Conservation (phyloP, 2,888 invertebrate species). For the Sthenelais limicola region DNA sequence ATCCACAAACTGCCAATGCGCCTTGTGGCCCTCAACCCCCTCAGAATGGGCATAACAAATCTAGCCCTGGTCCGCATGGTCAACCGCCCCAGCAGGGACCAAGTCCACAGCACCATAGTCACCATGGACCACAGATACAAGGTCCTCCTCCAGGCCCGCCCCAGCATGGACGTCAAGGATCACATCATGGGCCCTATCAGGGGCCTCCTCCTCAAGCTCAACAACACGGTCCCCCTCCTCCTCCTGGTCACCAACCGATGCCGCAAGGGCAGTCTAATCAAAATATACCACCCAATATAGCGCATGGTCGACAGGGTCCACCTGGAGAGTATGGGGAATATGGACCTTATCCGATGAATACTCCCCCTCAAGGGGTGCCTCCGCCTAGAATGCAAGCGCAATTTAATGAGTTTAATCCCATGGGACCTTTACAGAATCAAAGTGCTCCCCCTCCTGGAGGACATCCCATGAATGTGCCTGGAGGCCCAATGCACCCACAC, state of each 20-base stretch:
- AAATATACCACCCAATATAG: not conserved
- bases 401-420: slow-evolving; percentile 4
- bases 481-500: not conserved
- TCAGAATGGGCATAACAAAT: not conserved
- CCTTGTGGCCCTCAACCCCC: slow-evolving; percentile 4
- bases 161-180: not conserved
- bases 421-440: not conserved
- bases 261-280: slow-evolving; percentile 6
- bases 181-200: not conserved
- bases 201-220: not conserved
- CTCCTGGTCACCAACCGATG: not conserved
- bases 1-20: not conserved
- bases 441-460: not conserved
- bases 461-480: slow-evolving; percentile 4
- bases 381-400: not conserved
- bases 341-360: not conserved
- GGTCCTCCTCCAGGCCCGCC: slow-evolving; percentile 13
- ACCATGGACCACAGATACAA: not conserved
- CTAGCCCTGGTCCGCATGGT: slow-evolving; percentile 15
- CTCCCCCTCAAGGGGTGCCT: not conserved
- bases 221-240: not conserved
- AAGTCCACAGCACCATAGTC: not conserved
- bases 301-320: not conserved
- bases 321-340: not conserved
- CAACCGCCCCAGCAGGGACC: not conserved